Evolutionary conservation across 2,888 invertebrate genomes (phyloP).

Genomic region (Dolomedes plantarius): DNA sequence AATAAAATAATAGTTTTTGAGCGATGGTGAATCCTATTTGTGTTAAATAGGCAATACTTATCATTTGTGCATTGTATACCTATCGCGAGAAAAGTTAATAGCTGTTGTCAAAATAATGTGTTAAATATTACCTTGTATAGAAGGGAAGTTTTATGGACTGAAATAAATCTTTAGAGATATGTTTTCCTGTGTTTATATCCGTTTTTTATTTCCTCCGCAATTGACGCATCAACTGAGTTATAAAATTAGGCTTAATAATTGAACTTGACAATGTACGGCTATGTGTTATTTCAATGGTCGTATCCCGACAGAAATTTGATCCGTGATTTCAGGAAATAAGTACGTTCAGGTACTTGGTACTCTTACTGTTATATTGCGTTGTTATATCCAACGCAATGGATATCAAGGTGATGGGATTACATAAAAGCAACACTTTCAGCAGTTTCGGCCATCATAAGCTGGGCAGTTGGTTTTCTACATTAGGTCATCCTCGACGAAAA

Average conservation of each 20-base stretch:
- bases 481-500: conserved; percentile 76
- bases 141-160: too few relatives aligned
- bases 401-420: conserved; percentile 76
- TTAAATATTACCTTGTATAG: too few relatives aligned
- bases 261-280: neutral
- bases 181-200: too few relatives aligned
- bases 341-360: neutral
- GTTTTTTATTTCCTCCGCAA: neutral
- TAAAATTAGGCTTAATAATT: neutral
- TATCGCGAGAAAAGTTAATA: too few relatives aligned
- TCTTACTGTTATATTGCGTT: neutral
- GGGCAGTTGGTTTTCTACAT: conserved; percentile 77
- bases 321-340: neutral
- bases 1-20: too few relatives aligned
- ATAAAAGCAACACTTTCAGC: conserved; percentile 78
- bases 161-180: too few relatives aligned
- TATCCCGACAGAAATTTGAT: conserved; percentile 25
- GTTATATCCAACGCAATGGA: conserved; percentile 74
- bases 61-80: too few relatives aligned
- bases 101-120: too few relatives aligned
- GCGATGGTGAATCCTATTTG: too few relatives aligned
- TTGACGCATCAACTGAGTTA: neutral
- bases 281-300: conserved; percentile 1
- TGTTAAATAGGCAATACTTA: too few relatives aligned
- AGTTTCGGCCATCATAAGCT: conserved; percentile 77